Base-by-base conservation (phyloP, 2,888 invertebrate genomes). In the Xestia sexstrigata region DNA sequence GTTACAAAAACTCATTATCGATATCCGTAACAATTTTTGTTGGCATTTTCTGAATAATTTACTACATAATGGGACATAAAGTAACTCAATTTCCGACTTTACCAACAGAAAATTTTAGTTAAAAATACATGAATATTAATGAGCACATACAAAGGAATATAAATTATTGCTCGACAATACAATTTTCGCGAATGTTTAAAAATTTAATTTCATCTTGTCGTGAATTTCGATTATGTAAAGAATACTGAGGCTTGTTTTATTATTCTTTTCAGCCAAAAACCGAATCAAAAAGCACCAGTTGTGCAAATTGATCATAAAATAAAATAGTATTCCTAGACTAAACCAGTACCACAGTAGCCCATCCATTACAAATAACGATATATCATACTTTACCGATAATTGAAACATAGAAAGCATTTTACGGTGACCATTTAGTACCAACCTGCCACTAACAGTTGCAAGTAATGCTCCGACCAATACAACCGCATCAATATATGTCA, bases 331-430 rank as follows among this genome's bases (percentile, higher is more conserved):
- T 67, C 30, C 45, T 73, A 80, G 74, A 84, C 71, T 74, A 81
- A 79, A 67, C 42, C 23, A 13, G 65, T 74, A 78, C 77, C 39
- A 63, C 62, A 52, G 65, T 69, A 79, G 79, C 70, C 80, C 74
- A 87, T 79, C 85, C 85, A 85, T 88, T 86, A 87, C 83, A 86
- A 88, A 93, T 90, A 91, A 90, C 91, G 89, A 93, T 93, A 94
- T 93, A 94, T 94, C 93, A 92, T 91, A 91, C 87, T 91, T 90
- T 90, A 81, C 85, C 88, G 88, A 83, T 91, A 91, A 94, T 92
- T 91, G 92, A 90, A 93, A 95, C 95, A 95, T 91, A 92, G 92
- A 95, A 95, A 94, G 90, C 90, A 91, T 95, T 94, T 95, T 92
- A 93, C 91, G 90, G 89, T 87, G 77, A 81, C 86, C 87, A 89